Evolutionary conservation across 37 sponge, comb jelly and placozoan species (phyloP), one percentile per base, ranked within the genome.

Genomic region (Agelas oroides): DNA sequence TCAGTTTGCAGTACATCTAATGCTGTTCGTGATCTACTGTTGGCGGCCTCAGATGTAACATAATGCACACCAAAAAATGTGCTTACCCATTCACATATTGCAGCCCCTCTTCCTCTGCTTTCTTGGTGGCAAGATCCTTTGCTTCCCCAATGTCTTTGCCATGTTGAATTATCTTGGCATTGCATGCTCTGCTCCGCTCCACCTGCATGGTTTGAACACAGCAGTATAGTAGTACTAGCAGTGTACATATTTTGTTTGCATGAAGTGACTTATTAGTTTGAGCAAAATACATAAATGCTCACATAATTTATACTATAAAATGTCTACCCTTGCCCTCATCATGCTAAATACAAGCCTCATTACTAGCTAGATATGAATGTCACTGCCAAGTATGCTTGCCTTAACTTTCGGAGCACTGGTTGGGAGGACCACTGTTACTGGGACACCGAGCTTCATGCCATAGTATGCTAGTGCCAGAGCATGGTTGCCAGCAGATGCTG

Each of bases 401-500:
- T 85, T 92, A 86, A 92, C 93, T 53, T 91, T 78, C 0, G 97
- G 97, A 33, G 97, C 94, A 19, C 61, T 78, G 1, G 65, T 67
- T 20, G 97, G 97, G 85, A 88, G 93, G 56, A 96, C 92, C 65
- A 96, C 97, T 13, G 84, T 88, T 31, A 93, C 92, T 55, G 89
- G 87, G 20, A 96, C 75, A 15, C 71, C 77, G 39, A 96, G 79
- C 37, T 64, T 59, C 11, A 56, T 36, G 20, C 97, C 94, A 69
- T 96, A 94, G 70, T 93, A 93, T 19, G 97, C 94, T 32, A 96
- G 81, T 16, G 94, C 94, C 39, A 91, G 70, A 0, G 97, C 97
- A 80, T 96, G 97, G 77, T 96, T 96, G 0, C 97, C 97, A 58
- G 97, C 97, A 5, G 97, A 96, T 5, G 97, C 97, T 66, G 97